Evolutionary conservation across 2,888 invertebrate species (phyloP), one percentile per base, ranked within the genome.

Genomic region (Galerucella pusilla): DNA sequence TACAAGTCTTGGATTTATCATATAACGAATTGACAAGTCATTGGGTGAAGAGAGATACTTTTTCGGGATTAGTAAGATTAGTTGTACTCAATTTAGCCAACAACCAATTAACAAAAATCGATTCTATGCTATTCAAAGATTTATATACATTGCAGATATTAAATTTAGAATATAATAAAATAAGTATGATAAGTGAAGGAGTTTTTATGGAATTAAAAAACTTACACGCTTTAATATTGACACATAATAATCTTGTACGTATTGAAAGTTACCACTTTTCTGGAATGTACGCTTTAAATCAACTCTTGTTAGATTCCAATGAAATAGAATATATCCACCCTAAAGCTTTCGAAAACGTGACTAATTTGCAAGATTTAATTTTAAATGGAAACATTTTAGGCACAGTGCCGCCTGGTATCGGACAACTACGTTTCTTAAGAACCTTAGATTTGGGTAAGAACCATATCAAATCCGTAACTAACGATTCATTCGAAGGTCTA

Each of bases 361-460:
- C 94, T 10, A 93, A 92, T 85, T 89, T 96, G 59, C 92, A 94
- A 86, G 95, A 95, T 86, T 89, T 95, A 80, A 93, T 93, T 64
- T 88, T 95, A 78, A 93, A 93, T 83, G 93, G 92, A 76, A 96
- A 96, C 88, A 88, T 90, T 83, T 88, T 96, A 82, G 91, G 90
- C 57, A 91, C 91, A 80, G 90, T 93, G 74, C 94, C 95, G 76
- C 90, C 90, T 83, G 94, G 94, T 60, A 90, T 94, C 77, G 91
- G 92, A 81, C 91, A 91, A 80, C 89, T 95, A 78, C 88, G 90
- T 80, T 92, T 92, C 83, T 88, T 96, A 82, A 93, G 93, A 84
- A 93, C 93, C 45, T 89, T 96, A 76, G 94, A 96, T 88, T 90
- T 96, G 81, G 94, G 94, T 66, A 94, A 94, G 88, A 97, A 96